phyloP scores from a whole-genome alignment of 2,113 vertebrate genomes.

The Caretta caretta region DNA sequence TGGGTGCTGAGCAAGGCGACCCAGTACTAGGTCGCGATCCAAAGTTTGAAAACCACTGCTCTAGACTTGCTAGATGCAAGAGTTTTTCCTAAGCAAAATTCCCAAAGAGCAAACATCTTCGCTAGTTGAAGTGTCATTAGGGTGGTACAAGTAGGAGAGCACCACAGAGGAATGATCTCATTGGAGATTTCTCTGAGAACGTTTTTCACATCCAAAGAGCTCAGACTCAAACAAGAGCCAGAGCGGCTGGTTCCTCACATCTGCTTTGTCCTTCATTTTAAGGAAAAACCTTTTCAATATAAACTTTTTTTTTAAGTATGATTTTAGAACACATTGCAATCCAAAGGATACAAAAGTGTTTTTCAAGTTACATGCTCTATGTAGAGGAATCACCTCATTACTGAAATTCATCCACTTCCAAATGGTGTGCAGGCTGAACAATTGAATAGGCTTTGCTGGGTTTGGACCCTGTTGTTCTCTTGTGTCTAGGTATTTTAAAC shows the following conservation, averaged over 20 bases:
- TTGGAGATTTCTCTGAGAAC: conserved; percentile 1
- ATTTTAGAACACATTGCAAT: background rate
- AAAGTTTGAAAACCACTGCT: too few species aligned
- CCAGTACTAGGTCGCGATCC: too few species aligned
- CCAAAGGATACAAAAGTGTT: background rate
- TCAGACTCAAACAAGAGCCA: conserved; percentile 11
- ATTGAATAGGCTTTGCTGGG: background rate
- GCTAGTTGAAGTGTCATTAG: background rate
- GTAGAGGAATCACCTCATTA: background rate
- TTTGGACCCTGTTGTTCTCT: conserved; percentile 20
- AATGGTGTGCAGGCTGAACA: background rate
- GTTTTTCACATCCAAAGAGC: background rate
- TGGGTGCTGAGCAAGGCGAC: too few species aligned
- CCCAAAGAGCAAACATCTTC: background rate
- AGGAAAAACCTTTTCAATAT: background rate
- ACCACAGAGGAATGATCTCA: background rate
- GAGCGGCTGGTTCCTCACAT: background rate
- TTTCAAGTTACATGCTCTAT: background rate
- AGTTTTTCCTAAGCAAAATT: background rate
- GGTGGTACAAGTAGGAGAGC: background rate
- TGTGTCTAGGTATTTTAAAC: background rate
- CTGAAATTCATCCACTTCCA: background rate
- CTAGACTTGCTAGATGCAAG: background rate
- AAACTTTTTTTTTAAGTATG: background rate
- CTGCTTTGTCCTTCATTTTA: conserved; percentile 5